phyloP scores from a whole-genome alignment of 1,140 invertebrate genomes.

The Cecropterus lyciades region DNA sequence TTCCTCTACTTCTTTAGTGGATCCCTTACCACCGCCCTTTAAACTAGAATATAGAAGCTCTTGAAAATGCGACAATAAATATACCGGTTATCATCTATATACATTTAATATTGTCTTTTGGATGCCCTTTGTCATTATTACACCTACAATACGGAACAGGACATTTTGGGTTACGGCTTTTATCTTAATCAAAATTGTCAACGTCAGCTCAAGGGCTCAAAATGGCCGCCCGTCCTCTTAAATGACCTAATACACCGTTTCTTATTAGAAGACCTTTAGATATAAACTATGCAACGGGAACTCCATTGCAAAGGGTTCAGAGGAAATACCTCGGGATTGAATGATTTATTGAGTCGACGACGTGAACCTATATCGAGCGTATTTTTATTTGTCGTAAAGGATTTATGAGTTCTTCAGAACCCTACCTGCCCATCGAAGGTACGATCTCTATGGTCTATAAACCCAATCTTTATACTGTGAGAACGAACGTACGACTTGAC shows the following conservation, averaged over 20 bases:
- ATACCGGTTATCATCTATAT: too few relatives aligned
- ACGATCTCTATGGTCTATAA: conserved; percentile 67
- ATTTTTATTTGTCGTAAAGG: conserved; percentile 78
- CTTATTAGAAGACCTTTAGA: conserved; percentile 22
- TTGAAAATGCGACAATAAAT: too few relatives aligned
- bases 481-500: conserved; percentile 58
- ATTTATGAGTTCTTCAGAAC: conserved; percentile 67
- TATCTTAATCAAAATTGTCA: neutral
- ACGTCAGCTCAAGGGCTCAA: neutral
- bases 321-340: conserved; percentile 63
- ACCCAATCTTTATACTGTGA: conserved; percentile 77
- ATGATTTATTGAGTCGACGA: conserved; percentile 65
- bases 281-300: conserved; percentile 31
- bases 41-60: too few relatives aligned
- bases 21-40: too few relatives aligned
- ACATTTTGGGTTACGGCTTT: neutral
- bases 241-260: conserved; percentile 14
- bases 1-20: too few relatives aligned
- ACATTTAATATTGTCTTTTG: too few relatives aligned
- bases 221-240: neutral
- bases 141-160: neutral
- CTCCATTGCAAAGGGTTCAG: conserved; percentile 28
- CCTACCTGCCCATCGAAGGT: conserved; percentile 59
- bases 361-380: conserved; percentile 53
- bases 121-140: neutral